Percentiles rank a stretch among this genome's conserved stretches.
Conservation (phyloP, 30 jellyfish, hydroid and myxozoan genomes). For the Hydra vulgaris region DNA sequence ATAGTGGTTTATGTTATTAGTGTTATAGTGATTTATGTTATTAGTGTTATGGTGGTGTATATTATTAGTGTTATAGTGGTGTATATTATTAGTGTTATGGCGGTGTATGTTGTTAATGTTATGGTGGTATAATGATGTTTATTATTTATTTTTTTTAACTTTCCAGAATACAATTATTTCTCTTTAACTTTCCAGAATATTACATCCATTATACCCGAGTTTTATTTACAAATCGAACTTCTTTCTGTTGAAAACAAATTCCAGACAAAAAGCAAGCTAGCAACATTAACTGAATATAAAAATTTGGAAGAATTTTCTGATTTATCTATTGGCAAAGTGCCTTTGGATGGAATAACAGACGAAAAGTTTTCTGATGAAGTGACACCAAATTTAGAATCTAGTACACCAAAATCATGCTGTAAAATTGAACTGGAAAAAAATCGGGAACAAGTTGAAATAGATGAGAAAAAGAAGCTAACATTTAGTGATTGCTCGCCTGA, state of each 20-base stretch:
- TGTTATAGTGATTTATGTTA: too few relatives aligned
- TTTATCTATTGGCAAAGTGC: conserved; percentile 36
- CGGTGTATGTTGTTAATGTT: too few relatives aligned
- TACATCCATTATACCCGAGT: conserved; percentile 52
- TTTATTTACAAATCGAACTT: conserved; percentile 60
- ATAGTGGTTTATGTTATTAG: too few relatives aligned
- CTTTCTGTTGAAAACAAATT: conserved; percentile 12
- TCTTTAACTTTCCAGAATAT: conserved; percentile 30
- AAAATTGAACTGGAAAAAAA: background rate
- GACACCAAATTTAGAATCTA: conserved; percentile 25
- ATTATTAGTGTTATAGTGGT: too few relatives aligned
- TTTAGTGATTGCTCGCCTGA: background rate
- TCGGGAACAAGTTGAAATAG: background rate
- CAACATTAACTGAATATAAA: background rate
- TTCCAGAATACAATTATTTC: too few relatives aligned
- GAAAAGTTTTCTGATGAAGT: conserved; percentile 14
- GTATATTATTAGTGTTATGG: too few relatives aligned
- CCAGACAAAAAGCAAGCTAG: background rate
- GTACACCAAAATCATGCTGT: conserved; percentile 18
- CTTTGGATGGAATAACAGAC: background rate
- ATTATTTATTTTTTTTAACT: too few relatives aligned
- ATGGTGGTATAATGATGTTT: too few relatives aligned
- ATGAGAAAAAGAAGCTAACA: conserved; percentile 1
- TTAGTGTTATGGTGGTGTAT: too few relatives aligned
- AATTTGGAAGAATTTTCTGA: conserved; percentile 39